A percentile compares a stretch with the other conserved stretches of the same genome.
Conservation (phyloP, 2,888 invertebrate genomes). For the Arctia plantaginis region DNA sequence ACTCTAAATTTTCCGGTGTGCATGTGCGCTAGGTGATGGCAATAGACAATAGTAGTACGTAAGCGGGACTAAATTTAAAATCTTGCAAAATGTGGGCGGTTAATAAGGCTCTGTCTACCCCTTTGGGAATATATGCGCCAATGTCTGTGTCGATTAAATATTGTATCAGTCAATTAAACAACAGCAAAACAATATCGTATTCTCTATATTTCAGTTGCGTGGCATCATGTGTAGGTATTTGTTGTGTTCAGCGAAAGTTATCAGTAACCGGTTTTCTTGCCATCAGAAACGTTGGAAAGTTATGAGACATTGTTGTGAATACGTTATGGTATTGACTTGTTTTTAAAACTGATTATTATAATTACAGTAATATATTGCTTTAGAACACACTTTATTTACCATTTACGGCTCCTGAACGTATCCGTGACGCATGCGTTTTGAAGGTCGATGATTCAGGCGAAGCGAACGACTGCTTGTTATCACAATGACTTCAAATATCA, state of each 20-base stretch:
- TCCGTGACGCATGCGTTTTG: background rate
- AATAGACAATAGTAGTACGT: background rate
- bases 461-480: background rate
- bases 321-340: background rate
- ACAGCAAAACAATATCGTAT: background rate
- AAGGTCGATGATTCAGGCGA: background rate
- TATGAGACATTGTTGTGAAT: slow-evolving; percentile 1
- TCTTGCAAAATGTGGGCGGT: background rate
- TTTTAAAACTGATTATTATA: background rate
- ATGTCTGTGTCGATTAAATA: background rate
- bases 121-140: no score
- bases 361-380: background rate
- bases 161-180: background rate
- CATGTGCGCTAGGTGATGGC: background rate
- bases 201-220: background rate
- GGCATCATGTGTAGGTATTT: background rate
- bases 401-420: background rate
- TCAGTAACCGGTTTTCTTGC: background rate
- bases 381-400: background rate
- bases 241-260: background rate
- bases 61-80: background rate
- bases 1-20: background rate
- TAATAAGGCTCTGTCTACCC: background rate
- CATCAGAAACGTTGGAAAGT: background rate
- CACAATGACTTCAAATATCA: background rate